phyloP scores from a whole-genome alignment of 2,113 vertebrate genomes.

The Budorcas taxicolor region DNA sequence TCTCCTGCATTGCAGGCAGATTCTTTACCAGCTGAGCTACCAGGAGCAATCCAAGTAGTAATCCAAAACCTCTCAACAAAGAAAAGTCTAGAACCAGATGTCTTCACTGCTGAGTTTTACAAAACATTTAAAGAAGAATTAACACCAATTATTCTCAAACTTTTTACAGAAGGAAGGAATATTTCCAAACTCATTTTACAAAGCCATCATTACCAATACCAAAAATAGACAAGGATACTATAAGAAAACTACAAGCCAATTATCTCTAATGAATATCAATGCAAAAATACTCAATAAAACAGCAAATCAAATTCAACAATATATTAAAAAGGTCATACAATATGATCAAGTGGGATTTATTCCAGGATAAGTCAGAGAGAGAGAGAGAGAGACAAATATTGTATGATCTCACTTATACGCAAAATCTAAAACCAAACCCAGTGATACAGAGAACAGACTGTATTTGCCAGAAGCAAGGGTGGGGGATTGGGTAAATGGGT shows the following conservation, averaged over 20 bases:
- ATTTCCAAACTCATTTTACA: neutral
- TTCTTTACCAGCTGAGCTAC: too few species aligned
- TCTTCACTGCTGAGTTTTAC: neutral
- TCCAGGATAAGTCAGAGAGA: too few species aligned
- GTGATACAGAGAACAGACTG: neutral
- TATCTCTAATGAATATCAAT: neutral
- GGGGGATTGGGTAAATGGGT: neutral
- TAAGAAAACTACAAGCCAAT: neutral
- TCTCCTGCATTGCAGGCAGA: too few species aligned
- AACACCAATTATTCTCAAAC: neutral
- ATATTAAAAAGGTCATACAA: neutral
- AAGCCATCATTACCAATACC: neutral
- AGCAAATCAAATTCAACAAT: neutral
- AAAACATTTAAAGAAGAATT: neutral
- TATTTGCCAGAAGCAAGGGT: neutral
- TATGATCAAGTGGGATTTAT: too few species aligned
- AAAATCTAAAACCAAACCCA: neutral
- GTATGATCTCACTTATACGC: too few species aligned
- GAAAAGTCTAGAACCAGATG: neutral
- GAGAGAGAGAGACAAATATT: too few species aligned
- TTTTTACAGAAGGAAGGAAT: neutral
- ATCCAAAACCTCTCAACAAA: neutral
- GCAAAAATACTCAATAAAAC: neutral
- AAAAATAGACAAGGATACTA: neutral
- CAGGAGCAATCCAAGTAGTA: too few species aligned